Base-by-base conservation (phyloP, 2,113 vertebrate genomes). In the Setophaga coronata region DNA sequence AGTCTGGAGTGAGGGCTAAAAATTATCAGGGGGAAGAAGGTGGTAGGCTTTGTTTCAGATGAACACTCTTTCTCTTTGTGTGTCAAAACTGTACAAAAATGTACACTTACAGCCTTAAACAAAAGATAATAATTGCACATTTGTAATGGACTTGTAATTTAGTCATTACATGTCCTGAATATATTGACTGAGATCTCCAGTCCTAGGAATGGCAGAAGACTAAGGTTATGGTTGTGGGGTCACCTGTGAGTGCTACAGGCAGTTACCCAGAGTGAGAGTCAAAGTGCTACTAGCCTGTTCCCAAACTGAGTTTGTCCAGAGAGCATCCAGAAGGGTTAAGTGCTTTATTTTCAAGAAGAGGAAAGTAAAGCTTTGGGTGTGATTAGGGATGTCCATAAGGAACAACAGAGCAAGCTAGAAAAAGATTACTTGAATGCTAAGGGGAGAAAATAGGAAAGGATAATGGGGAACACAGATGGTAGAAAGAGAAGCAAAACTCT, bases 161-260 rank as follows among this genome's bases (percentile, higher is more conserved):
- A 69, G n/a, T 53, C 3, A 34, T 47, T 47, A 47, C 70, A 82
- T 34, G 4, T 48, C 24, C 24, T 74, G 20, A 78, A 69, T n/a
- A 57, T 34, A 16, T 34, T 69, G 25, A 42, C 13, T 34, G 40
- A 53, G 14, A 58, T 53, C 5, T 73, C 19, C 26, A 65, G 54
- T 14, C 24, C 56, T 61, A 24, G 38, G 26, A 57, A 48, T 26
- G 29, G 34, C n/a, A 61, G 34, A 76, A 57, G 9, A 17, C 16
- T 53, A 4, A 17, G 8, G 8, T 17, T 86, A 12, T 23, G 48
- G 18, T 61, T 82, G 28, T 40, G 50, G 20, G 8, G 6, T 48
- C 15, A 65, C 29, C 60, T 47, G 33, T 0, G 0, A 60, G 19
- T 36, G 34, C 2, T 64, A 36, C 0, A 7, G 60, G 33, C 5